These are phyloP conservation scores for Carlito syrichta DNA, from an alignment of 2,113 vertebrate genomes.

Conservation along the genomic window DNA sequence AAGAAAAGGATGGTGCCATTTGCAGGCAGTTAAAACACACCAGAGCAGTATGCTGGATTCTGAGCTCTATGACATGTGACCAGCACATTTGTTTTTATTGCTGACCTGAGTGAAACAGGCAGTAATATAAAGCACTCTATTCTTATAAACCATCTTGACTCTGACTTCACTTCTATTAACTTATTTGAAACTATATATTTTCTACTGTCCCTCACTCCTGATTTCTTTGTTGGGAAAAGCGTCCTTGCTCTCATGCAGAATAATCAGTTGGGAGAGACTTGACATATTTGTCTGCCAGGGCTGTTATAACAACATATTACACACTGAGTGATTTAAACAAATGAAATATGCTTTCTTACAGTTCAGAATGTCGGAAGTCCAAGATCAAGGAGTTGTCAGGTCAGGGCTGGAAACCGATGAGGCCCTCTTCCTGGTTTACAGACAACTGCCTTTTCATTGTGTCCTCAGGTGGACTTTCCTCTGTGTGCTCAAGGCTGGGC, in stretches of 20 bases:
- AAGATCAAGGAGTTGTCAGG: neutral
- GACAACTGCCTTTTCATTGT: rapidly evolving
- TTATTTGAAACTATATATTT: conserved; percentile 18
- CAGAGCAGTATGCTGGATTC: neutral
- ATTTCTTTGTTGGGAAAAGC: neutral
- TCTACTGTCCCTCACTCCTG: neutral
- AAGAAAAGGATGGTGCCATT: neutral
- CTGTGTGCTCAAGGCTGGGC: no score
- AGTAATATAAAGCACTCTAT: neutral
- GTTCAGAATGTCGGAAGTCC: neutral
- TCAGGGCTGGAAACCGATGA: neutral
- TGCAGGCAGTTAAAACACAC: neutral
- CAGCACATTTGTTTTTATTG: neutral
- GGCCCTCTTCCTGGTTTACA: no score
- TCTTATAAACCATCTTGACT: neutral
- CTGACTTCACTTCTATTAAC: neutral
- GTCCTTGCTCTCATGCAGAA: neutral
- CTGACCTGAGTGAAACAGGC: neutral
- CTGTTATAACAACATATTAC: neutral
- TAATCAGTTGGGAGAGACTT: neutral
- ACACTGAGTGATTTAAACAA: neutral
- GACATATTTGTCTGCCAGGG: neutral
- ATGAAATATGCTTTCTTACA: neutral
- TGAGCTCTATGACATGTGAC: neutral
- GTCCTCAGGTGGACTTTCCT: neutral